phyloP scores from a whole-genome alignment of 2,113 vertebrate genomes.

The Caloenas nicobarica region DNA sequence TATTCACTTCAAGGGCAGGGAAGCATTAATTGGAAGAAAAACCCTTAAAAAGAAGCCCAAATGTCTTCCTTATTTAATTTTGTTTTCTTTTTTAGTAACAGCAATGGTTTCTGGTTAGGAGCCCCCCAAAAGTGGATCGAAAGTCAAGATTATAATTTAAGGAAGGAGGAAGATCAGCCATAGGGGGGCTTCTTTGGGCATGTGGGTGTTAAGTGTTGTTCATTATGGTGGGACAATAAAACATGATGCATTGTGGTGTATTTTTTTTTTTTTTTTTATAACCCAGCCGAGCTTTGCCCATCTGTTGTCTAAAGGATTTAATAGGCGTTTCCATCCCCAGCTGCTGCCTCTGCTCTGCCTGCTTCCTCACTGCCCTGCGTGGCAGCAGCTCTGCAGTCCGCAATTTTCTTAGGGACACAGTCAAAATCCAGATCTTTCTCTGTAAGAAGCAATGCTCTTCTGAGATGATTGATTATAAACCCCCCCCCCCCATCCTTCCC shows the following conservation, averaged over 20 bases:
- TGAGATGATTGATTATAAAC: conserved; percentile 68
- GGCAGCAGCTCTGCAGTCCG: conserved; percentile 74
- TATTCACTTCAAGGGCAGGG: conserved; percentile 67
- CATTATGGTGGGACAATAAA: conserved; percentile 72
- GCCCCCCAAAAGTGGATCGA: conserved; percentile 37
- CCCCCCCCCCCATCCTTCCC: conserved; percentile 15
- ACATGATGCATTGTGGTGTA: conserved; percentile 72
- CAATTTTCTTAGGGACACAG: conserved; percentile 76
- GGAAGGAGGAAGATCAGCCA: background rate
- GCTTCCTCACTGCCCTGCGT: conserved; percentile 71
- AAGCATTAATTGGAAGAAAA: conserved; percentile 43
- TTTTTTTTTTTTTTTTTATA: conserved; percentile 38
- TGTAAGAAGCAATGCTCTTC: conserved; percentile 72
- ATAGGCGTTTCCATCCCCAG: conserved; percentile 80
- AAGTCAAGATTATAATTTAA: conserved; percentile 6
- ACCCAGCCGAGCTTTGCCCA: conserved; percentile 74
- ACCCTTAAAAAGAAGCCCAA: background rate
- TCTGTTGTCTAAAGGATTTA: conserved; percentile 85
- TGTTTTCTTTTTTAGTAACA: background rate
- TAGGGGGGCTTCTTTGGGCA: conserved; percentile 41
- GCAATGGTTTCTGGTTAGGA: background rate
- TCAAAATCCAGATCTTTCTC: conserved; percentile 78
- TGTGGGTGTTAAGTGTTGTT: conserved; percentile 70
- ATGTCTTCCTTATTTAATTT: background rate
- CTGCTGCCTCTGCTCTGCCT: conserved; percentile 79